Conservation (phyloP, 2,888 invertebrate genomes). For the Drosophila borborema region DNA sequence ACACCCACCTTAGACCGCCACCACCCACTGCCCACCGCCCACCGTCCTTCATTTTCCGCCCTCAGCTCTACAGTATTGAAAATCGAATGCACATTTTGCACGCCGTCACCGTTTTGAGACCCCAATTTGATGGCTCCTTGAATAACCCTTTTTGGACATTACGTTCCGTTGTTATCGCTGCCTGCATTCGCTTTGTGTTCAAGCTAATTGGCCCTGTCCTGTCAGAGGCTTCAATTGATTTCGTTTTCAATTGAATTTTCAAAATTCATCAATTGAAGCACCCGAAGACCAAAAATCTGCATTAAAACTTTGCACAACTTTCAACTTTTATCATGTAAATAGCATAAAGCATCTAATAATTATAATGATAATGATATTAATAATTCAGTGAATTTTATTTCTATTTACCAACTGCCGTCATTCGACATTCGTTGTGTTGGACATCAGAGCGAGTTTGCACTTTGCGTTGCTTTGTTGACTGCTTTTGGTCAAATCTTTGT, state of each 20-base stretch:
- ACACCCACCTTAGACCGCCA: too few species aligned
- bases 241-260: constrained; percentile 9
- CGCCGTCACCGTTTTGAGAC: background rate
- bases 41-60: too few species aligned
- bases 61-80: too few species aligned
- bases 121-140: constrained; percentile 10
- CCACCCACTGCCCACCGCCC: background rate
- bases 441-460: background rate
- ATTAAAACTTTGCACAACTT: constrained; percentile 13
- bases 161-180: background rate
- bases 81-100: constrained; percentile 7
- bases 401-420: background rate
- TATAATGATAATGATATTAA: constrained; percentile 1
- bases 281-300: constrained; percentile 1
- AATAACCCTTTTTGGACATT: background rate
- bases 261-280: constrained; percentile 15
- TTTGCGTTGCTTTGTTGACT: background rate
- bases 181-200: constrained; percentile 9
- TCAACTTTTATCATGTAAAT: background rate
- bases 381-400: constrained; percentile 1
- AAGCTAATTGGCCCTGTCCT: background rate
- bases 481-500: background rate
- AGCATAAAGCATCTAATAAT: background rate
- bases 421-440: background rate
- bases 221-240: constrained; percentile 14